These are phyloP conservation scores for Eriosoma lanigerum DNA, from an alignment of 1,140 invertebrate species.

Conservation along the genomic window DNA sequence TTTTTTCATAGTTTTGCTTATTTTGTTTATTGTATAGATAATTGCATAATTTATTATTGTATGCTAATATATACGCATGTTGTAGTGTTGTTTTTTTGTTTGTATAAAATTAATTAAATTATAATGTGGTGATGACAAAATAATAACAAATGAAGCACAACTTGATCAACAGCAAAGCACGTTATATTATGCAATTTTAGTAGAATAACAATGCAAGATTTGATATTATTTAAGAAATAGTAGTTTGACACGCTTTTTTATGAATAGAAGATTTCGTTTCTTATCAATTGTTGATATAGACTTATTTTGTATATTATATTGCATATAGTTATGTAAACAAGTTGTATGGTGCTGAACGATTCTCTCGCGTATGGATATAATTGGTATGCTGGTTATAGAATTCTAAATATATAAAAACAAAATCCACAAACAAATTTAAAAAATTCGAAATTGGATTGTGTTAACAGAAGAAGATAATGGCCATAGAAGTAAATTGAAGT, in stretches of 20 bases:
- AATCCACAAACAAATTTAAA: constrained; percentile 9
- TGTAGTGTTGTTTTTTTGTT: neutral
- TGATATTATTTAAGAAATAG: too few species aligned
- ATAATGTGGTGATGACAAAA: too few species aligned
- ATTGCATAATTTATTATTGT: too few species aligned
- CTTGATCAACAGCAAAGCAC: too few species aligned
- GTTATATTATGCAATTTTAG: too few species aligned
- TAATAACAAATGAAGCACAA: too few species aligned
- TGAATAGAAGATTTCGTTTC: too few species aligned
- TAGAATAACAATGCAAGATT: too few species aligned
- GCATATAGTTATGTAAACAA: constrained; percentile 14
- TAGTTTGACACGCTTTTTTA: neutral
- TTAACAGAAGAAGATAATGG: constrained; percentile 31
- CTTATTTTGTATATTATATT: constrained; percentile 32
- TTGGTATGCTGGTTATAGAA: constrained; percentile 3
- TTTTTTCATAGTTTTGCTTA: too few species aligned
- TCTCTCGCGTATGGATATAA: constrained; percentile 13
- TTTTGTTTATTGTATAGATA: too few species aligned
- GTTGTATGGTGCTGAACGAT: neutral
- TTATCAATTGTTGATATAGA: neutral
- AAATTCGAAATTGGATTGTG: constrained; percentile 5
- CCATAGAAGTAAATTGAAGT: neutral
- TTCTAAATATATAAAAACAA: neutral
- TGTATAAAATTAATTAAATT: neutral
- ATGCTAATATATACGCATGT: too few species aligned